Evolutionary conservation across 2,888 invertebrate species (phyloP), one percentile per base, ranked within the genome.

Genomic region (Amiota mariae): DNA sequence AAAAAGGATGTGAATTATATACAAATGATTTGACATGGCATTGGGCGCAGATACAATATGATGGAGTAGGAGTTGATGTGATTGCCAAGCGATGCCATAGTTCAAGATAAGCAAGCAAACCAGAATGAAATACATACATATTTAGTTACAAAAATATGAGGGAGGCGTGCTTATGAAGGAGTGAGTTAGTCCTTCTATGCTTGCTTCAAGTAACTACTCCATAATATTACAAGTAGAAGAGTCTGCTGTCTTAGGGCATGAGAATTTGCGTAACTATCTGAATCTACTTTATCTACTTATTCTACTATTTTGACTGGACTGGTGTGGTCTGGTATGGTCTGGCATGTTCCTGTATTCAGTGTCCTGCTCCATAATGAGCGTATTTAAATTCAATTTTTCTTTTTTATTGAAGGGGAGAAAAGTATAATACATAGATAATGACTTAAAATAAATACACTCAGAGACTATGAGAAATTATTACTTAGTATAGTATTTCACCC

Each of bases 1-100:
- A 80, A 78, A 82, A 84, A 83, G 85, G 83, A 85, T 85, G 83
- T 85, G 85, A 85, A 85, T 85, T 85, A 85, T 85, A 84, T 75
- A 83, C 85, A 85, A 85, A 85, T 85, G 82, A 85, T 85, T 85
- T 85, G 84, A 85, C 84, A 82, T 84, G 84, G 80, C 24, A 13
- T 20, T 64, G 70, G 56, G 66, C 54, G 20, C 49, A 54, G 54
- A 66, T n/a, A n/a, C n/a, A n/a, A n/a, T 76, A 66, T 47, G 20
- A 36, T 54, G 36, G 70, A 72, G 59, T 73, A 13, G 59, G 59
- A 59, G 59, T 59, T 36, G 36, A 36, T 72, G 63, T 56, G 46
- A 12, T 47, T 57, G 75, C 70, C 76, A 75, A 77, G 72, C 79
- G 77, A 82, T 81, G 84, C 84, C 82, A 82, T 68, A 70, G 72